Percentiles rank a stretch among this genome's conserved stretches.
phyloP scores from a whole-genome alignment of 2,797 vertebrate species.

The Bradypus variegatus region DNA sequence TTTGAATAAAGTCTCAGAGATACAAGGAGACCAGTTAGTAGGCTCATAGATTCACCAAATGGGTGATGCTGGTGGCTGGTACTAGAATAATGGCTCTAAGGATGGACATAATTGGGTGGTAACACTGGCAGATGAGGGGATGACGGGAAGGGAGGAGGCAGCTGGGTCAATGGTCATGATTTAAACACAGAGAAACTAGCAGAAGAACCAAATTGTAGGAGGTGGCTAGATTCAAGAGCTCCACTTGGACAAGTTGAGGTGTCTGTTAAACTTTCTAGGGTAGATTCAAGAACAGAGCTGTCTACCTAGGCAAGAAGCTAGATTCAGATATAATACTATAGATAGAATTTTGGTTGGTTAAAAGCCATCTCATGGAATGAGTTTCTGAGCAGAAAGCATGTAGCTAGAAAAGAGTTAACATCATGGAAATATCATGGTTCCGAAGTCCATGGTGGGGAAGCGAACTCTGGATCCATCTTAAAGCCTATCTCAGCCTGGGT shows the following conservation, averaged over 20 bases:
- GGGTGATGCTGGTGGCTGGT: not conserved
- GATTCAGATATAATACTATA: not conserved
- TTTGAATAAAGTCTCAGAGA: not conserved
- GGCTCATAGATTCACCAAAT: not conserved
- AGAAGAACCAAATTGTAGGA: not conserved
- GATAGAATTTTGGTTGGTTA: not conserved
- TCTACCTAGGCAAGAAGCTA: not conserved
- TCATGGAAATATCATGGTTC: not conserved
- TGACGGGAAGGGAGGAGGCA: not conserved
- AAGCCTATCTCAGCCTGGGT: not conserved
- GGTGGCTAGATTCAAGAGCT: not conserved
- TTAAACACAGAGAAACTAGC: not conserved
- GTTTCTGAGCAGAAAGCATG: not conserved
- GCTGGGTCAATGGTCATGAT: too few relatives aligned
- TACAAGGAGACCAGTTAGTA: not conserved
- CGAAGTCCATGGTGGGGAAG: not conserved
- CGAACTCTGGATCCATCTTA: too few relatives aligned
- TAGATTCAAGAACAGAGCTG: not conserved
- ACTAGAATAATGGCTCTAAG: not conserved
- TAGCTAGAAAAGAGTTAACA: not conserved
- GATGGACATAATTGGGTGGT: not conserved
- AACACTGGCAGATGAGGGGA: not conserved
- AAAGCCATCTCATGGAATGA: not conserved
- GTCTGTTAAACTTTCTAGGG: not conserved
- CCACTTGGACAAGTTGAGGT: not conserved